Evolutionary conservation across 1,140 invertebrate species (phyloP).

Genomic region (Cepaea nemoralis): DNA sequence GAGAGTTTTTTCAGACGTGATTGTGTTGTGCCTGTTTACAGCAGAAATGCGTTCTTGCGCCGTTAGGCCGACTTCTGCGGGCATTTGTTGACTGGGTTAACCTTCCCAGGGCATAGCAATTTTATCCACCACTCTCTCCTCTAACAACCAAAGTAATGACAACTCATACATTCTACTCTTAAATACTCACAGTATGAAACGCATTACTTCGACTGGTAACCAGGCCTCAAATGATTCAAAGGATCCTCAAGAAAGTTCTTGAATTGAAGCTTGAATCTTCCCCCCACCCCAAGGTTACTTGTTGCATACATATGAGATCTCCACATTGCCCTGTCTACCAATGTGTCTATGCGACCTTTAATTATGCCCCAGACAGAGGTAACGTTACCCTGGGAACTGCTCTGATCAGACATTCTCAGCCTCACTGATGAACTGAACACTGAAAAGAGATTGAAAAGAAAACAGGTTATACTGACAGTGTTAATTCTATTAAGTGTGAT

Average conservation of each 20-base stretch:
- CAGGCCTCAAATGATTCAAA: background rate
- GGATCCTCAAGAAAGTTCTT: background rate
- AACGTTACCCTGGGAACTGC: background rate
- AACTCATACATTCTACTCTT: background rate
- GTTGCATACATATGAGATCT: background rate
- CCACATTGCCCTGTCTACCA: background rate
- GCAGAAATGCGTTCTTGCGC: background rate
- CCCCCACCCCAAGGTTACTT: background rate
- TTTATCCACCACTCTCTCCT: background rate
- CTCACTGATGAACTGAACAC: background rate
- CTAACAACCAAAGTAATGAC: too few species aligned
- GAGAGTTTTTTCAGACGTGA: background rate
- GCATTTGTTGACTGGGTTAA: background rate
- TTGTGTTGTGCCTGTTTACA: background rate
- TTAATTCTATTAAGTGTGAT: too few species aligned
- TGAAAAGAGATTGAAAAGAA: background rate
- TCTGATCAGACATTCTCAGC: background rate
- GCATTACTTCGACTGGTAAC: too few species aligned
- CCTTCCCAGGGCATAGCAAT: background rate
- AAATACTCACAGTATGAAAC: background rate
- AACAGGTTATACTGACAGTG: background rate
- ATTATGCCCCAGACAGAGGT: background rate
- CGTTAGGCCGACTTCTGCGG: background rate
- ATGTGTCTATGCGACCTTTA: background rate
- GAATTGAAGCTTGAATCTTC: background rate